These are phyloP conservation scores for Aphaenogaster rudis DNA, from an alignment of 1,140 invertebrate species.

Conservation along the genomic window DNA sequence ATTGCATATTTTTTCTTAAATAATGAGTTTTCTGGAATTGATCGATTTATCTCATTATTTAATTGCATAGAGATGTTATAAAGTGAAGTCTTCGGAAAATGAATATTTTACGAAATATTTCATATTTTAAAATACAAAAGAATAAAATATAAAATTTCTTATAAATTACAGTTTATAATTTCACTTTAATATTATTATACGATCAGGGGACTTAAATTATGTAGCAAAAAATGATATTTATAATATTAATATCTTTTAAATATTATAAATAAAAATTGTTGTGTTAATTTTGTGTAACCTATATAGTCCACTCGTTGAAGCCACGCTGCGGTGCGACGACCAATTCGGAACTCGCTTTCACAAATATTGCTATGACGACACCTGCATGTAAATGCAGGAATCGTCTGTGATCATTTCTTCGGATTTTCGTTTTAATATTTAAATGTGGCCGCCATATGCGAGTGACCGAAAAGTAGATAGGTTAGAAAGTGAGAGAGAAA, in stretches of 20 bases:
- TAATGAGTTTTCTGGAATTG: background rate
- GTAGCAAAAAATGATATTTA: background rate
- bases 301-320: constrained; percentile 8
- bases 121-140: background rate
- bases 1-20: background rate
- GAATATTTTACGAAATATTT: background rate
- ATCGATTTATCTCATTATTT: background rate
- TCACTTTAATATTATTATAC: background rate
- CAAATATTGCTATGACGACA: constrained; percentile 77
- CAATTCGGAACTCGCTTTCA: constrained; percentile 42
- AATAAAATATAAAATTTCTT: background rate
- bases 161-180: background rate
- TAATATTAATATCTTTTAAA: constrained; percentile 10
- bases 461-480: constrained; percentile 15
- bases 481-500: constrained; percentile 46
- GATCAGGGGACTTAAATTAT: background rate
- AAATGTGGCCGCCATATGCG: constrained; percentile 48
- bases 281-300: constrained; percentile 7
- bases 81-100: background rate
- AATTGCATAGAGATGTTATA: background rate
- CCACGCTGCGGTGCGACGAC: constrained; percentile 14
- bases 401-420: constrained; percentile 72
- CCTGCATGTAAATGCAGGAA: constrained; percentile 80
- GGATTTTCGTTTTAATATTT: constrained; percentile 76
- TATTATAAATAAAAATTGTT: background rate